Percentiles rank a stretch among this genome's conserved stretches.
These are phyloP conservation scores for Phenganax stokvisi DNA, from an alignment of 92 coral and sea anemone genomes.

Conservation along the genomic window DNA sequence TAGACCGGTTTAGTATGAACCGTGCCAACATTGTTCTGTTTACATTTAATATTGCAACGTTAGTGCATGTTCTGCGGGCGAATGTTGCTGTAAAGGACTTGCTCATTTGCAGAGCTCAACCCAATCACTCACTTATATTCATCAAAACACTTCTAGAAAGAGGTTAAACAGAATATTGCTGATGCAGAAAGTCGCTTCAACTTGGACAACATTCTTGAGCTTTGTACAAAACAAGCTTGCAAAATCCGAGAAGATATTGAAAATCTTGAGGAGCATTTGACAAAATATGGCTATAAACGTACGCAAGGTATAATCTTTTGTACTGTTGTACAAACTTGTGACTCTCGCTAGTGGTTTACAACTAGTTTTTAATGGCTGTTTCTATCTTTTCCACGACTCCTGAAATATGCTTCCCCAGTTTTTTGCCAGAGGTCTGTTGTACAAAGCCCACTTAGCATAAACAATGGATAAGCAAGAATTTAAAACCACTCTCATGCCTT, in stretches of 20 bases:
- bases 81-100: no score
- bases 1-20: no score
- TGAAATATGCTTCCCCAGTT: no score
- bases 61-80: neutral
- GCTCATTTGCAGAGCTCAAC: neutral
- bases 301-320: slow-evolving; percentile 3
- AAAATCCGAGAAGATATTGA: slow-evolving; percentile 33
- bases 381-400: no score
- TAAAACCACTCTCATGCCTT: no score
- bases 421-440: no score
- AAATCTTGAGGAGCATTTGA: slow-evolving; percentile 30
- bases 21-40: no score
- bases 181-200: neutral
- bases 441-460: no score
- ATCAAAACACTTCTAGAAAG: slow-evolving; percentile 2
- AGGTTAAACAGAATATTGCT: neutral
- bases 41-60: neutral
- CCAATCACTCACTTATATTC: neutral
- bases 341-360: neutral
- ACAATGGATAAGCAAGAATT: no score
- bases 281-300: slow-evolving; percentile 29
- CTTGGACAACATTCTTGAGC: slow-evolving; percentile 6
- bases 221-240: slow-evolving; percentile 14
- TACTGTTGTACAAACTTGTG: neutral
- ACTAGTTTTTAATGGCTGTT: no score